Evolutionary conservation across 2,797 vertebrate genomes (phyloP).

Genomic region (Rhodeus uyekii): DNA sequence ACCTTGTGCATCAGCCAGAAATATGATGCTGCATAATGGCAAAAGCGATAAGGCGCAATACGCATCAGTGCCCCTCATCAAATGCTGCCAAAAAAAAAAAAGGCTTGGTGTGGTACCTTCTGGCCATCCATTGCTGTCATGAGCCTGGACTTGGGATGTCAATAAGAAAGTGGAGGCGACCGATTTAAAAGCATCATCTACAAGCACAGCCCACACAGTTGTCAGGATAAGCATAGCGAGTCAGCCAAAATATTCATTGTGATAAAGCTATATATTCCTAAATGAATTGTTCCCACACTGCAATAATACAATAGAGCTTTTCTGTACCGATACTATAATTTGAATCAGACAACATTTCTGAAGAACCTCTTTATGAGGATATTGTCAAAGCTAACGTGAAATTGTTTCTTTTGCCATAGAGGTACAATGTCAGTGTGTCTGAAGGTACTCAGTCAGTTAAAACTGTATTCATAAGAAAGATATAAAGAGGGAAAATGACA

Average conservation of each 20-base stretch:
- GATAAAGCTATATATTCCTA: not conserved
- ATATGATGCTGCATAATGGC: not conserved
- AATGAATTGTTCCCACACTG: not conserved
- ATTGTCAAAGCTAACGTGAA: slow-evolving; percentile 39
- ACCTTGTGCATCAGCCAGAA: not conserved
- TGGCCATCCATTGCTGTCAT: slow-evolving; percentile 1
- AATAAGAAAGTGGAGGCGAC: not conserved
- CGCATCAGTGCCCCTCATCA: not conserved
- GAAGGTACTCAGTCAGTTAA: slow-evolving; percentile 49
- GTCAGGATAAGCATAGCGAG: not conserved
- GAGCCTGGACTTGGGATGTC: not conserved
- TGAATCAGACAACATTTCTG: slow-evolving; percentile 43
- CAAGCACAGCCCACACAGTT: slow-evolving; percentile 13
- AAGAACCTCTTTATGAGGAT: slow-evolving; percentile 55
- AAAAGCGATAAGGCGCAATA: not conserved
- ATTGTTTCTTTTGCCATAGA: slow-evolving; percentile 45
- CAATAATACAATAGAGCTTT: not conserved
- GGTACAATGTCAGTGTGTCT: slow-evolving; percentile 47
- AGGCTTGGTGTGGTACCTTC: not conserved
- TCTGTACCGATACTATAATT: slow-evolving; percentile 2
- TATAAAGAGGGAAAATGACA: slow-evolving; percentile 18
- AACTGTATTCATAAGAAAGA: slow-evolving; percentile 56
- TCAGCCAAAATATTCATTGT: not conserved
- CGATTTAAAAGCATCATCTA: not conserved
- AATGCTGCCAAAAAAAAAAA: not conserved